phyloP scores from a whole-genome alignment of 2,888 invertebrate species.

The Acanthosepion pharaonis region DNA sequence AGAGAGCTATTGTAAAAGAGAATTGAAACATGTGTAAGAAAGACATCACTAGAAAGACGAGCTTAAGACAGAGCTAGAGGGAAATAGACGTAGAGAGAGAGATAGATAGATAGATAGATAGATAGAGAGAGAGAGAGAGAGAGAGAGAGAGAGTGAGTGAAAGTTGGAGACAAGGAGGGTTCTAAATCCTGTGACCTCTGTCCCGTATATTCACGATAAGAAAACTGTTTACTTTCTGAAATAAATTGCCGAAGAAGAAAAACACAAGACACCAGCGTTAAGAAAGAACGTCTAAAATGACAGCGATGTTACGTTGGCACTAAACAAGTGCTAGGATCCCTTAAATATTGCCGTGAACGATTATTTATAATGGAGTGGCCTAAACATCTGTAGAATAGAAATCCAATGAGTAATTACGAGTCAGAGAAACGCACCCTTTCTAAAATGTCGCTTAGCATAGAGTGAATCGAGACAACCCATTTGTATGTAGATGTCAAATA shows the following conservation, averaged over 20 bases:
- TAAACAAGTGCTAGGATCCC: background rate
- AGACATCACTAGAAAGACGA: no score
- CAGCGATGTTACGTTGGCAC: background rate
- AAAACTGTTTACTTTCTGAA: background rate
- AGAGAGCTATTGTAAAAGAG: no score
- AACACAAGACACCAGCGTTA: background rate
- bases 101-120: no score
- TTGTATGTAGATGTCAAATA: background rate
- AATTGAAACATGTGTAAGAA: no score
- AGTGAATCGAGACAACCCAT: background rate
- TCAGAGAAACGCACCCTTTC: background rate
- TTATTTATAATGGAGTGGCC: background rate
- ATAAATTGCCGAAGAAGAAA: background rate
- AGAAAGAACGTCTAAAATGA: background rate
- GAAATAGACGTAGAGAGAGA: no score
- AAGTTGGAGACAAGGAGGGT: background rate
- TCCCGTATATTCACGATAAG: background rate
- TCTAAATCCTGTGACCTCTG: background rate
- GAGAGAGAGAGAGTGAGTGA: background rate
- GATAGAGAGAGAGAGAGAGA: no score
- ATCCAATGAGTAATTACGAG: slow-evolving; percentile 8
- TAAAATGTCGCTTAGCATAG: background rate
- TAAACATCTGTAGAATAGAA: background rate
- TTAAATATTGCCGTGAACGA: background rate
- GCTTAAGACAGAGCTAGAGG: no score